A percentile compares a stretch with the other conserved stretches of the same genome.
Evolutionary conservation across 2,888 invertebrate genomes (phyloP).

Genomic region (Erynnis tages): DNA sequence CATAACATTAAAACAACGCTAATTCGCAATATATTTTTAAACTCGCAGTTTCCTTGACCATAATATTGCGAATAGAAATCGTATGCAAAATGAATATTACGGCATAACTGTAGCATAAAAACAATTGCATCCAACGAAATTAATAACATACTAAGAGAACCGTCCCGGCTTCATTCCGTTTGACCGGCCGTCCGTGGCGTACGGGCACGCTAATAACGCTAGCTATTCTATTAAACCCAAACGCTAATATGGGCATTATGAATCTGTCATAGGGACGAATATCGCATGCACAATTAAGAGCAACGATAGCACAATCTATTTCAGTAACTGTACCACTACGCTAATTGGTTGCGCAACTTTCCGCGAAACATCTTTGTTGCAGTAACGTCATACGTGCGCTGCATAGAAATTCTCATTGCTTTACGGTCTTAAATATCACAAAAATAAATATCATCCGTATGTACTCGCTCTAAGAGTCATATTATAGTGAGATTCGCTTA

Average conservation of each 20-base stretch:
- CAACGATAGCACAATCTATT: constrained; percentile 36
- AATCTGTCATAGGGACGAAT: constrained; percentile 31
- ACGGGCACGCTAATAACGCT: constrained; percentile 35
- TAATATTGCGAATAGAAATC: constrained; percentile 13
- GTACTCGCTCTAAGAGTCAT: constrained; percentile 36
- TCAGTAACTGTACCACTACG: constrained; percentile 39
- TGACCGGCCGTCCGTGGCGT: constrained; percentile 59
- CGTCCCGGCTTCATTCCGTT: constrained; percentile 59
- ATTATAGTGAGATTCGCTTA: constrained; percentile 32
- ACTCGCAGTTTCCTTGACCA: background rate
- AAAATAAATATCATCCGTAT: constrained; percentile 31
- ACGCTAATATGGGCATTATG: constrained; percentile 29
- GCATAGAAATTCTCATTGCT: constrained; percentile 41
- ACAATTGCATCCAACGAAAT: constrained; percentile 40
- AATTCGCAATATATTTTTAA: background rate
- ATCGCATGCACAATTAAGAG: constrained; percentile 29
- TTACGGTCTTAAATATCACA: constrained; percentile 8
- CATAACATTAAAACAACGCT: background rate
- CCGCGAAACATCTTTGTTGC: constrained; percentile 49
- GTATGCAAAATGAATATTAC: constrained; percentile 24
- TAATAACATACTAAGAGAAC: constrained; percentile 52
- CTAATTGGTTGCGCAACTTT: constrained; percentile 68
- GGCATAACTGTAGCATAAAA: constrained; percentile 34
- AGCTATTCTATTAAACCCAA: constrained; percentile 24
- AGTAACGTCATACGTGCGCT: constrained; percentile 48